Evolutionary conservation across 2,113 vertebrate genomes (phyloP).

Genomic region (Phasianus colchicus): DNA sequence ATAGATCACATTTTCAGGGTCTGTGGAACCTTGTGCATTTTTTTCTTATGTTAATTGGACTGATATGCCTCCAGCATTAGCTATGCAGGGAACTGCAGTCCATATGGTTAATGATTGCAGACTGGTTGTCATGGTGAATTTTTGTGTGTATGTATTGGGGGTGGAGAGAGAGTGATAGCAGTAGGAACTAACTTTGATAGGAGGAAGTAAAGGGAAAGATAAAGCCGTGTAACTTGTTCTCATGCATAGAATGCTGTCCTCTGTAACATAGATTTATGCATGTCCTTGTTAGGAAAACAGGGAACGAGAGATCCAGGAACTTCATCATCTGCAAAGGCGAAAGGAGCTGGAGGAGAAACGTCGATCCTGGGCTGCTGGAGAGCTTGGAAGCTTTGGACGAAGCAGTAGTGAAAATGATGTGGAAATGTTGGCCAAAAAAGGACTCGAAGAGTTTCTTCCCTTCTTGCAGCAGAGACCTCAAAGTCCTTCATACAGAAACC

Average conservation of each 20-base stretch:
- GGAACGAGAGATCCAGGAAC: slow-evolving; percentile 88
- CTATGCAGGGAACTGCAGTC: neutral
- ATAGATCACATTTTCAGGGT: neutral
- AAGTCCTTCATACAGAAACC: slow-evolving; percentile 85
- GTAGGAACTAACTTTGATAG: neutral
- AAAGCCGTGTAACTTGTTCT: neutral
- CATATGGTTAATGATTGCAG: neutral
- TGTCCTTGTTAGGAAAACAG: slow-evolving; percentile 84
- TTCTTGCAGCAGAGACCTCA: slow-evolving; percentile 86
- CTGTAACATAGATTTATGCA: slow-evolving; percentile 4
- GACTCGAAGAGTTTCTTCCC: slow-evolving; percentile 81
- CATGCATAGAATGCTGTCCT: neutral
- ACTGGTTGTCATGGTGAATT: neutral
- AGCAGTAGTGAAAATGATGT: slow-evolving; percentile 98
- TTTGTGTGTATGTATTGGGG: neutral
- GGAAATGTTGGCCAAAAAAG: slow-evolving; percentile 87
- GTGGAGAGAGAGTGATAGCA: neutral
- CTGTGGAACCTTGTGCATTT: neutral
- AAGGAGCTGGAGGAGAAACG: slow-evolving; percentile 90
- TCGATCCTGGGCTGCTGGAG: slow-evolving; percentile 82
- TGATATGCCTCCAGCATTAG: neutral
- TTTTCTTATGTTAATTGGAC: fast-evolving
- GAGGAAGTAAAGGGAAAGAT: neutral
- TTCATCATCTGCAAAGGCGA: slow-evolving; percentile 82
- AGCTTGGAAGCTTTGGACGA: slow-evolving; percentile 83